These are phyloP conservation scores for Solea solea DNA, from an alignment of 2,113 vertebrate genomes.

Conservation along the genomic window DNA sequence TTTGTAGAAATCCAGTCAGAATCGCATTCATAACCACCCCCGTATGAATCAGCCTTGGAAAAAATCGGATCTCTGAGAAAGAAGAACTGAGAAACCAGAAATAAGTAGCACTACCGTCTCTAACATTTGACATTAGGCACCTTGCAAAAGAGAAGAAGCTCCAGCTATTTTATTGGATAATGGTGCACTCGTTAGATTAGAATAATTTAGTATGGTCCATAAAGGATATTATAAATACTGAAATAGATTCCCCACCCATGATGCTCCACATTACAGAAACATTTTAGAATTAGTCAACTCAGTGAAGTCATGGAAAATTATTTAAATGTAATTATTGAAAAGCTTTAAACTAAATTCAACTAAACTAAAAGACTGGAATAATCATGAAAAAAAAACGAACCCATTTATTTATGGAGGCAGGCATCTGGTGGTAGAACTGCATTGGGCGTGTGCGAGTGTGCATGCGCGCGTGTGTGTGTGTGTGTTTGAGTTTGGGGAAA, in stretches of 20 bases:
- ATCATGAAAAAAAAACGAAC: neutral
- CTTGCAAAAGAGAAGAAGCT: neutral
- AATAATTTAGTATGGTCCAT: neutral
- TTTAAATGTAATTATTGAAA: neutral
- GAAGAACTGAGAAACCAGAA: neutral
- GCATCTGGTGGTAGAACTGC: constrained; percentile 44
- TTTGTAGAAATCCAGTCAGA: too few species aligned
- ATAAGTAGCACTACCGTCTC: neutral
- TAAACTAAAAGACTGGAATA: too few species aligned
- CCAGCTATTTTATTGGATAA: neutral
- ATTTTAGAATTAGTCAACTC: neutral
- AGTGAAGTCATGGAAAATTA: neutral
- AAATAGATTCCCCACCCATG: neutral
- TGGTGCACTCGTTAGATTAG: neutral
- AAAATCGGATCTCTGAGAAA: too few species aligned
- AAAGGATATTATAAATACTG: neutral
- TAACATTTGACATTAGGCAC: neutral
- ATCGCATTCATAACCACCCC: too few species aligned
- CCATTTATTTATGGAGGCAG: neutral
- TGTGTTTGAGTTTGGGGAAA: constrained; percentile 6
- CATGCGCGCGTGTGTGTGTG: constrained; percentile 11
- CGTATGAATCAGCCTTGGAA: too few species aligned
- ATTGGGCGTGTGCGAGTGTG: neutral
- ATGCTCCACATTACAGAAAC: neutral
- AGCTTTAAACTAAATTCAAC: neutral